These are phyloP conservation scores for Forficula auricularia DNA, from an alignment of 1,140 invertebrate genomes.

Conservation along the genomic window DNA sequence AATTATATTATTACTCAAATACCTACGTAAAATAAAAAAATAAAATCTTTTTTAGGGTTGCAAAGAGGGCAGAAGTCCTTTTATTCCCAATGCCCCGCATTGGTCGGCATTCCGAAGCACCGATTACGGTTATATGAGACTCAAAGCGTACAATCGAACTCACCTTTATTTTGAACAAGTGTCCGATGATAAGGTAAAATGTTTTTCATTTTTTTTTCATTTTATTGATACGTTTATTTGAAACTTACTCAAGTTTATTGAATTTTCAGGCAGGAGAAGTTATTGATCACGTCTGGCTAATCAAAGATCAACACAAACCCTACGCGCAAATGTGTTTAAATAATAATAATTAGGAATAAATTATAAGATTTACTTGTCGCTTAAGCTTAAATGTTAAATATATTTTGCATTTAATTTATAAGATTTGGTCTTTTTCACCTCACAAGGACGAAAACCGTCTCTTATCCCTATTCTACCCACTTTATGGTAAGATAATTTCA, in stretches of 20 bases:
- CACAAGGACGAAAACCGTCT: no score
- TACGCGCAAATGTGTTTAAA: conserved; percentile 23
- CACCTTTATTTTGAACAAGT: conserved; percentile 86
- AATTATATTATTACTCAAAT: no score
- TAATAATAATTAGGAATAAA: no score
- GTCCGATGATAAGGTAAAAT: conserved; percentile 53
- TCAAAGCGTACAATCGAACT: conserved; percentile 63
- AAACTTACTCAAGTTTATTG: conserved; percentile 3
- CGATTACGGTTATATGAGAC: conserved; percentile 85
- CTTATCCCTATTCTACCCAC: no score
- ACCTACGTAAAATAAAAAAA: no score
- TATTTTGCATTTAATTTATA: no score
- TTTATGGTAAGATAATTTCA: no score
- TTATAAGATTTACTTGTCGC: no score
- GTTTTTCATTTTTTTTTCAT: no score
- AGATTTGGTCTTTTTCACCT: no score
- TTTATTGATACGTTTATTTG: no score
- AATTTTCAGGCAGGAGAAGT: conserved; percentile 35
- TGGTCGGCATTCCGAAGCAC: conserved; percentile 75
- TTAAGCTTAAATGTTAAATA: no score
- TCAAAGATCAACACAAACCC: conserved; percentile 38
- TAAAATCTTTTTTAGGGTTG: conserved; percentile 31
- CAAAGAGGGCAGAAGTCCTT: conserved; percentile 34
- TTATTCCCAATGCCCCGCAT: conserved; percentile 27
- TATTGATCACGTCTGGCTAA: conserved; percentile 57